A percentile compares a stretch with the other conserved stretches of the same genome.
phyloP scores from a whole-genome alignment of 2,113 vertebrate species.

The Tetrao urogallus region DNA sequence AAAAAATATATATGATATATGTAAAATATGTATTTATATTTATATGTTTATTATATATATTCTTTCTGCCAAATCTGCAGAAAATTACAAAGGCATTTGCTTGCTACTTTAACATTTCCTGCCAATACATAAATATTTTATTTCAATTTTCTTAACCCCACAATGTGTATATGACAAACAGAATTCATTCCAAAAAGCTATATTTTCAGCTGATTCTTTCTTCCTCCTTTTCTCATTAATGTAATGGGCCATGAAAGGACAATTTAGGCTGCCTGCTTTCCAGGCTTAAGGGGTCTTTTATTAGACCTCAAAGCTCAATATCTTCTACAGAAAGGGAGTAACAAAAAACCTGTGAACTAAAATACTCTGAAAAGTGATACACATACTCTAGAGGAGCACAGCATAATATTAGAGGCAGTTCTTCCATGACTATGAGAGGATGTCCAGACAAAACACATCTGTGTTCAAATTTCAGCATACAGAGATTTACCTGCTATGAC shows the following conservation, averaged over 20 bases:
- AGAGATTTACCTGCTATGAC: not conserved
- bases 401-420: not conserved
- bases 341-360: slow-evolving; percentile 24
- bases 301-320: not conserved
- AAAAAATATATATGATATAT: too few species aligned
- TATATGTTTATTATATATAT: too few species aligned
- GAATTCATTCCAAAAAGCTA: slow-evolving; percentile 6
- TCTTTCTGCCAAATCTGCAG: slow-evolving; percentile 6
- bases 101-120: not conserved
- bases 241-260: not conserved
- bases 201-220: not conserved
- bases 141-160: not conserved
- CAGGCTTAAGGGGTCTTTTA: not conserved
- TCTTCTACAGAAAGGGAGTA: not conserved
- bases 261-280: not conserved
- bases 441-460: not conserved
- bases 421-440: not conserved
- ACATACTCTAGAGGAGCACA: not conserved
- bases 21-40: too few species aligned
- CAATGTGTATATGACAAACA: not conserved
- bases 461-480: not conserved
- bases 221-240: not conserved
- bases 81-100: not conserved
- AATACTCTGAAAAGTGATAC: not conserved
- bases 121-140: not conserved